Conservation (phyloP, 2,888 invertebrate species). For the Agrenia bidenticulata region DNA sequence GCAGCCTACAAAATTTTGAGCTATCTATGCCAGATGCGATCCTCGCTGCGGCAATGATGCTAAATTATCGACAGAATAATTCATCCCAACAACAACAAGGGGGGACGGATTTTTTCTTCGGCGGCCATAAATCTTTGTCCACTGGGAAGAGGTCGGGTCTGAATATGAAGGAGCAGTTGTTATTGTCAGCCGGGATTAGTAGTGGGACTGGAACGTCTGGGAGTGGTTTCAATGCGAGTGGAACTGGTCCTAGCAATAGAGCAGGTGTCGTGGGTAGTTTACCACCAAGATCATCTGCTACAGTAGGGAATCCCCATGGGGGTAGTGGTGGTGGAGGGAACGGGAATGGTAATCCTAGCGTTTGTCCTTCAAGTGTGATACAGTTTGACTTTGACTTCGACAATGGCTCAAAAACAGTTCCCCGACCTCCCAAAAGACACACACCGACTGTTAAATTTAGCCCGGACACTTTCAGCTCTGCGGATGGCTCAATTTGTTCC, state of each 20-base stretch:
- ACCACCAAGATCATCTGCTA: background rate
- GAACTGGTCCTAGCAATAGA: background rate
- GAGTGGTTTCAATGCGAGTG: background rate
- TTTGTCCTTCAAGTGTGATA: slow-evolving; percentile 36
- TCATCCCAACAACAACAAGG: slow-evolving; percentile 15
- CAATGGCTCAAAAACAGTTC: slow-evolving; percentile 24
- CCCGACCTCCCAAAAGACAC: slow-evolving; percentile 50
- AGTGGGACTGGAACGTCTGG: background rate
- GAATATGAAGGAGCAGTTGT: slow-evolving; percentile 44
- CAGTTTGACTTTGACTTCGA: slow-evolving; percentile 24
- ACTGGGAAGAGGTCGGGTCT: slow-evolving; percentile 34
- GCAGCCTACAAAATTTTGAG: slow-evolving; percentile 39
- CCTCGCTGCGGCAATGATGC: slow-evolving; percentile 52
- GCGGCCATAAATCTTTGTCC: slow-evolving; percentile 14
- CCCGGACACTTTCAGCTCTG: slow-evolving; percentile 44
- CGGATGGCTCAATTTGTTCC: slow-evolving; percentile 25
- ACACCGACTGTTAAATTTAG: slow-evolving; percentile 52
- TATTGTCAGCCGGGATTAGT: slow-evolving; percentile 36
- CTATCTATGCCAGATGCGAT: slow-evolving; percentile 53
- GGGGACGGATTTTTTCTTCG: slow-evolving; percentile 17
- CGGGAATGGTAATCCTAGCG: slow-evolving; percentile 11
- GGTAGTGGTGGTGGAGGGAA: background rate
- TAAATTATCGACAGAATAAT: slow-evolving; percentile 40
- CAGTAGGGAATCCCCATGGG: background rate
- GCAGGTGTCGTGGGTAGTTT: slow-evolving; percentile 11